Conservation (phyloP, 2,888 invertebrate species). For the Pardosa pseudoannulata region DNA sequence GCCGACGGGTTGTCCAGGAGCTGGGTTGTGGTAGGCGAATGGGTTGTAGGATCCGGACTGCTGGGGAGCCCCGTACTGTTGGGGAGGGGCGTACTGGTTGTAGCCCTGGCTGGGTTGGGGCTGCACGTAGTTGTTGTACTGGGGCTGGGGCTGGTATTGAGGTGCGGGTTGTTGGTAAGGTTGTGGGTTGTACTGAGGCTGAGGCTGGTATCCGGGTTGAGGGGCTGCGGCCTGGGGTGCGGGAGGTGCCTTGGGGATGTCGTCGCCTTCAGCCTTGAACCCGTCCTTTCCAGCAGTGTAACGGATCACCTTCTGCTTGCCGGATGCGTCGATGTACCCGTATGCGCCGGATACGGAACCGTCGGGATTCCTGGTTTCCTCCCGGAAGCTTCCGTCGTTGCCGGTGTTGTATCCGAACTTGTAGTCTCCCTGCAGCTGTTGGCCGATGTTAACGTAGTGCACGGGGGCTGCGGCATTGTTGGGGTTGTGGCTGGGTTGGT, state of each 20-base stretch:
- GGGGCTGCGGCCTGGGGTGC: slow-evolving; percentile 50
- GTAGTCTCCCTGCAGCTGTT: slow-evolving; percentile 71
- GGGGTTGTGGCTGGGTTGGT: background rate
- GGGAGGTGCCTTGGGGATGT: slow-evolving; percentile 59
- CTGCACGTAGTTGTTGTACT: slow-evolving; percentile 64
- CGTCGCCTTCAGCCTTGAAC: slow-evolving; percentile 73
- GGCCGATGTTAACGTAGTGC: slow-evolving; percentile 67
- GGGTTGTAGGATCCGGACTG: slow-evolving; percentile 54
- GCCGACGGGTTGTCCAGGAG: slow-evolving; percentile 32
- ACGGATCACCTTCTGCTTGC: slow-evolving; percentile 69
- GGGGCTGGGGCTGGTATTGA: slow-evolving; percentile 47
- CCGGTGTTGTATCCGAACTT: slow-evolving; percentile 73
- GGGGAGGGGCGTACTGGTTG: slow-evolving; percentile 50
- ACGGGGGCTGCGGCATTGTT: slow-evolving; percentile 38
- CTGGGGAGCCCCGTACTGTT: slow-evolving; percentile 34
- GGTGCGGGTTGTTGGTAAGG: slow-evolving; percentile 4
- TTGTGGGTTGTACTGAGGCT: slow-evolving; percentile 42
- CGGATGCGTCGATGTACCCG: slow-evolving; percentile 69
- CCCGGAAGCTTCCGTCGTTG: slow-evolving; percentile 66
- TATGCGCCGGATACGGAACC: slow-evolving; percentile 72
- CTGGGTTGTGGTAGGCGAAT: slow-evolving; percentile 48
- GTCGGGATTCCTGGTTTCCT: slow-evolving; percentile 71
- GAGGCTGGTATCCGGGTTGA: slow-evolving; percentile 38
- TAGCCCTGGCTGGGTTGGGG: slow-evolving; percentile 44
- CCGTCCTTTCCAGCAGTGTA: slow-evolving; percentile 74